Evolutionary conservation across 2,797 vertebrate genomes (phyloP), one percentile per base, ranked within the genome.

Genomic region (Stomatorhinus walkeri): DNA sequence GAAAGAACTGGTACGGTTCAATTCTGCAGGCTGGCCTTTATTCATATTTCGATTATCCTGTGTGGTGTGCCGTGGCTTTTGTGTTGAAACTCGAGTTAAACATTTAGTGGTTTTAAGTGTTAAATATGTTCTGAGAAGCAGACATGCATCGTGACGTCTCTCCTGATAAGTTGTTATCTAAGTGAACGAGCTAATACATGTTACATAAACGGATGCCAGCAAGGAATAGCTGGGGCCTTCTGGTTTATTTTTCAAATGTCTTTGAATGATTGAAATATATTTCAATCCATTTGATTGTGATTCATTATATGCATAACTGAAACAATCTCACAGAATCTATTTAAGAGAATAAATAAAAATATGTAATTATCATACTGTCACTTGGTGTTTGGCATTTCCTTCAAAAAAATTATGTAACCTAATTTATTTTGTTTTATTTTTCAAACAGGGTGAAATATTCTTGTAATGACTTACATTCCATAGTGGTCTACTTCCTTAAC

Each of bases 51-150:
- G 43, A 84, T 51, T 48, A 48, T 24, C 46, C n/a, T 24, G 46
- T 4, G n/a, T 84, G 36, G 16, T 61, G 85, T 54, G 46, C 68
- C 2, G 52, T 81, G 14, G 76, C 51, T 88, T 81, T 9, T 59
- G 48, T 72, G 49, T 43, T 88, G 48, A 40, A 81, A 22, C 19
- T 88, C 48, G 56, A 83, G 32, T 54, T 76, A 79, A 28, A 36
- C 32, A 88, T 88, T 88, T 79, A n/a, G 68, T n/a, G 68, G 61
- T 79, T 88, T 88, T 51, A 84, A 84, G 22, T 84, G 81, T 84
- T 48, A 84, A 51, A 48, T 51, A 51, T 84, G 46, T 28, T 84
- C 81, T 51, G 22, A 84, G 81, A 79, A 43, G 19, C 72, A 79
- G 72, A 43, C 6, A 9, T 79, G 36, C 36, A 79, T 7, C 19